Conservation (phyloP, 2,797 vertebrate genomes). For the Garrulus glandarius region DNA sequence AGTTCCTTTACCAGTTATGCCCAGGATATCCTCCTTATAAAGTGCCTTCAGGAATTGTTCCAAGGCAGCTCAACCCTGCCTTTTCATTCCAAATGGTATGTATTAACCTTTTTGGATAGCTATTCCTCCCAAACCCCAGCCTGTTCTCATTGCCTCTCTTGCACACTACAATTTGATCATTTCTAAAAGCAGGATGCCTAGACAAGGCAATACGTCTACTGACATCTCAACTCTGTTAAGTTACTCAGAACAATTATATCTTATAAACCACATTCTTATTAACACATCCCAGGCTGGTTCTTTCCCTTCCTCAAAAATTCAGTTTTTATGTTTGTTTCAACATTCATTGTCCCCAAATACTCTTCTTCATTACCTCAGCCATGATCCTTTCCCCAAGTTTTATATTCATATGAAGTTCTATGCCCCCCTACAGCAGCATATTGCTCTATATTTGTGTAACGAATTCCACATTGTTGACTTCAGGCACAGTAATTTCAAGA, state of each 20-base stretch:
- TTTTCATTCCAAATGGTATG: not conserved
- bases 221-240: not conserved
- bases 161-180: not conserved
- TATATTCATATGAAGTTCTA: not conserved
- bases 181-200: not conserved
- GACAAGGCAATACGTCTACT: not conserved
- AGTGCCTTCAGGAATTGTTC: not conserved
- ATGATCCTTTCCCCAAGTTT: not conserved
- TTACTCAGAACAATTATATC: not conserved
- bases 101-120: not conserved
- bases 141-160: not conserved
- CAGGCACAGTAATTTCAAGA: not conserved
- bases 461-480: not conserved
- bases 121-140: not conserved
- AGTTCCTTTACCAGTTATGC: not conserved
- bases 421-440: not conserved
- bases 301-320: not conserved
- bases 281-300: not conserved
- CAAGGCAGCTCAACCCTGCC: not conserved
- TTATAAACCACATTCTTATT: not conserved
- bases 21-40: not conserved
- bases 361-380: not conserved
- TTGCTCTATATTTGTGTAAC: not conserved
- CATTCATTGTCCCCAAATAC: not conserved
- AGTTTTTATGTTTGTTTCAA: not conserved